Base-by-base conservation (phyloP, 1,140 invertebrate species). In the Dicyema japonicum region DNA sequence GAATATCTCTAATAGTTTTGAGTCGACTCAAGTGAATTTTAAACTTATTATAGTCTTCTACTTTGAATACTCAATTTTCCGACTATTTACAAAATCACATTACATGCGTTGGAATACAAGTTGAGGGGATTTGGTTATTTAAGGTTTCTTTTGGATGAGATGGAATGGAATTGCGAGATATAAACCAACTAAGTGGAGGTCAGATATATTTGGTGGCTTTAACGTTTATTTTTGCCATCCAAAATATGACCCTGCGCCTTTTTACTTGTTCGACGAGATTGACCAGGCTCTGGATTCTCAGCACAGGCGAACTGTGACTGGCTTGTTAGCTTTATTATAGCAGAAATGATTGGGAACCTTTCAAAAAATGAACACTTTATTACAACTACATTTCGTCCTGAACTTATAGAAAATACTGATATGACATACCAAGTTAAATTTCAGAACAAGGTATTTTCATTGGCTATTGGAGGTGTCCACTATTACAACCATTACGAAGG, bases 341-440 rank as follows among this genome's bases (percentile, higher is more conserved):
- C 82, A 15, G 75, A 88, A 46, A 92, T 94, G 78, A 94, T 97
- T 40, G 72, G 90, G 50, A 80, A 90, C 46, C 60, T 92, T 25
- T 74, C 72, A 22, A 60, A 63, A 15, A 72, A 78, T 24, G 82
- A 82, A 3, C 88, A 97, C 54, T 97, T 97, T 49, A 94, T 97
- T 38, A 92, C 82, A 1, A 94, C 85, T 2, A 97, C 85, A 7
- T 94, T 94, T 61, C 59, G 85, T 52, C 78, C 85, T 3, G 88
- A 97, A 49, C 49, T 94, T 27, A 52, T 97, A 18, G 72, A 90
- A 46, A 74, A 88, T 48, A 80, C 85, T 1, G 75, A 92, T 52
- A 94, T 92, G 54, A 94, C 85, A 56, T 97, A 94, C 50, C 82
- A 82, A 29, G 85, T 94, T 13, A 82, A 82, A 44, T 94, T 92